Evolutionary conservation across 1,140 invertebrate genomes (phyloP).

Genomic region (Orussus abietinus): DNA sequence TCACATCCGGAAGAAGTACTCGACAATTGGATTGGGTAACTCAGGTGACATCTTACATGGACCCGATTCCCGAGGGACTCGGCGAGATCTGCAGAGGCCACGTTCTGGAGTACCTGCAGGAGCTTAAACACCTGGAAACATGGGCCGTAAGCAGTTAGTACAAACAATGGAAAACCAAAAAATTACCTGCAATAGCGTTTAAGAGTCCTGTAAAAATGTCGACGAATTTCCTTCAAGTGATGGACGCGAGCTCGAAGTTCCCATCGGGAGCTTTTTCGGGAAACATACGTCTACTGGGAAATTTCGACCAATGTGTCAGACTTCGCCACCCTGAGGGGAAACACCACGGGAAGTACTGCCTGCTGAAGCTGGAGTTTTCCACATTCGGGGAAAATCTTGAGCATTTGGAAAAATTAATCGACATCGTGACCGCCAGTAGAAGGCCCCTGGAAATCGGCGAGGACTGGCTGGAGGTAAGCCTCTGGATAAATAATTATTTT

Average conservation of each 20-base stretch:
- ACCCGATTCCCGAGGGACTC: background rate
- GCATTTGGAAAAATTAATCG: background rate
- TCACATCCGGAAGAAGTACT: too few relatives aligned
- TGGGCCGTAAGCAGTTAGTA: slow-evolving; percentile 6
- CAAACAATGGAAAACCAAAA: too few relatives aligned
- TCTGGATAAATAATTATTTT: too few relatives aligned
- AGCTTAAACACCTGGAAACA: background rate
- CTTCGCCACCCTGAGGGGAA: background rate
- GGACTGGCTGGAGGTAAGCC: slow-evolving; percentile 4
- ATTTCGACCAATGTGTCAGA: slow-evolving; percentile 4
- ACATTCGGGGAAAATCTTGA: background rate
- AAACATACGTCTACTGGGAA: slow-evolving; percentile 8
- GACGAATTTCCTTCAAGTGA: slow-evolving; percentile 5
- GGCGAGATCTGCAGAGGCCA: background rate
- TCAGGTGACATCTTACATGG: background rate
- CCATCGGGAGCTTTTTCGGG: slow-evolving; percentile 4
- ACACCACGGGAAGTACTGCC: slow-evolving; percentile 6
- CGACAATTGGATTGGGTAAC: slow-evolving; percentile 2
- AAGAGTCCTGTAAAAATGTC: too few relatives aligned
- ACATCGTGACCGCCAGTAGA: background rate
- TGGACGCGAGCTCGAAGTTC: background rate
- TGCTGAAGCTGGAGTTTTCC: background rate
- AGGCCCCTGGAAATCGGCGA: slow-evolving; percentile 3
- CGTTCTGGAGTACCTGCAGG: background rate
- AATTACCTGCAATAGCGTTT: too few relatives aligned